These are phyloP conservation scores for Clostera curtula DNA, from an alignment of 2,888 invertebrate species.

Conservation along the genomic window DNA sequence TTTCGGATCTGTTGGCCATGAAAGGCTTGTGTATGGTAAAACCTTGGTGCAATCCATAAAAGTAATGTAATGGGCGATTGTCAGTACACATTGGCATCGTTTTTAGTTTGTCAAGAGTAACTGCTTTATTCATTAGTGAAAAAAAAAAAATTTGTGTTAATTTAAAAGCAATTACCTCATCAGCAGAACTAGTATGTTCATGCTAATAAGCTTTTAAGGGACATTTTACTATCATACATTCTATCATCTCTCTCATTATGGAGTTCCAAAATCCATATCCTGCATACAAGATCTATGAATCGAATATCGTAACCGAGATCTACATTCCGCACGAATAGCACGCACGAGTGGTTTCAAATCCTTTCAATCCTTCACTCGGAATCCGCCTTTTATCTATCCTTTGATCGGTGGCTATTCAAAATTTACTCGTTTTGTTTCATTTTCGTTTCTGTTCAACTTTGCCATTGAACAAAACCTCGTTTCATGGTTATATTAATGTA, in stretches of 20 bases:
- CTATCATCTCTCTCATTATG: too few species aligned
- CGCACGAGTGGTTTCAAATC: conserved; percentile 40
- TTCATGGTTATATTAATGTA: neutral
- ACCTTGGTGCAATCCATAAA: conserved; percentile 24
- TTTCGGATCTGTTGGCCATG: conserved; percentile 33
- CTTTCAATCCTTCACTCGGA: conserved; percentile 35
- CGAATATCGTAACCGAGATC: conserved; percentile 39
- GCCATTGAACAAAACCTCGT: neutral
- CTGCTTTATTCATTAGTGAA: too few species aligned
- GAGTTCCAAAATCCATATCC: too few species aligned
- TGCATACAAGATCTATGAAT: too few species aligned
- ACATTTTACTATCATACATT: too few species aligned
- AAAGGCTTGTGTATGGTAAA: conserved; percentile 19
- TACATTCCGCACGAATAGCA: conserved; percentile 27
- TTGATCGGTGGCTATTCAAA: conserved; percentile 35
- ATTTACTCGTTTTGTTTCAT: conserved; percentile 23
- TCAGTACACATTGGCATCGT: conserved; percentile 2
- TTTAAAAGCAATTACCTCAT: too few species aligned
- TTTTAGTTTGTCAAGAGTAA: conserved; percentile 10
- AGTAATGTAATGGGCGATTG: conserved; percentile 12
- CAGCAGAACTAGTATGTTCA: too few species aligned
- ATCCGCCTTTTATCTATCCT: conserved; percentile 44
- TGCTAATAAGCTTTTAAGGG: too few species aligned
- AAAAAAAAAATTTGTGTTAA: too few species aligned
- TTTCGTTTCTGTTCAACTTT: conserved; percentile 10